Evolutionary conservation across 1,140 invertebrate genomes (phyloP), one percentile per base, ranked within the genome.

Genomic region (Drosophila simulans): DNA sequence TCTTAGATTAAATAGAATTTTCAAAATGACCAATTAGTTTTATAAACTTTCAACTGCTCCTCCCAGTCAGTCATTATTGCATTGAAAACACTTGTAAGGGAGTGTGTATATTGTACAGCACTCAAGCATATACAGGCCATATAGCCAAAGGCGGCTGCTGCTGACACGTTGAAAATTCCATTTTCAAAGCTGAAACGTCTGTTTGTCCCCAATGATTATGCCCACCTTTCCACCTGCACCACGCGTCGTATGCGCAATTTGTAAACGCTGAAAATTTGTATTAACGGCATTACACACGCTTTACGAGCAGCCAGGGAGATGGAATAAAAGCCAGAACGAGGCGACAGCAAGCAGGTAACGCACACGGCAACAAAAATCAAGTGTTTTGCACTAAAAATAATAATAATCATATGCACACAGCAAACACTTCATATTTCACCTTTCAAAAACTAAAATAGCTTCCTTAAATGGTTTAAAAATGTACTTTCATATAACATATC

Each of bases 231-330:
- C 77, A 52, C 53, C 20, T 49, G 75, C 15, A 40, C 72, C 78
- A 85, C 76, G 83, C 71, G 79, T 72, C 79, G 83, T 86, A 86
- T 88, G 83, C 83, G 83, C 79, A 86, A 86, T 86, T 86, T 88
- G 83, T 83, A 79, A 88, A 70, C 75, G 76, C 76, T 88, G 83
- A 86, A 77, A 86, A 86, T 88, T 86, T 77, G 83, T 79, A 86
- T 86, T 86, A 86, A 86, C 83, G 71, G 83, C 66, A 88, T 86
- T 83, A 88, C 79, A 86, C 60, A 77, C 83, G 66, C 79, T 82
- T 86, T 86, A 86, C 75, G 79, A 79, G 75, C 79, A 88, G 74
- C 51, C 70, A 58, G 77, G 48, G 74, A 52, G 42, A 53, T 42
- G 59, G 53, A 49, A 56, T 70, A 53, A 77, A 77, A 68, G 37